Evolutionary conservation across 2,797 vertebrate genomes (phyloP), one percentile per base, ranked within the genome.

Genomic region (Tokudaia muenninki): DNA sequence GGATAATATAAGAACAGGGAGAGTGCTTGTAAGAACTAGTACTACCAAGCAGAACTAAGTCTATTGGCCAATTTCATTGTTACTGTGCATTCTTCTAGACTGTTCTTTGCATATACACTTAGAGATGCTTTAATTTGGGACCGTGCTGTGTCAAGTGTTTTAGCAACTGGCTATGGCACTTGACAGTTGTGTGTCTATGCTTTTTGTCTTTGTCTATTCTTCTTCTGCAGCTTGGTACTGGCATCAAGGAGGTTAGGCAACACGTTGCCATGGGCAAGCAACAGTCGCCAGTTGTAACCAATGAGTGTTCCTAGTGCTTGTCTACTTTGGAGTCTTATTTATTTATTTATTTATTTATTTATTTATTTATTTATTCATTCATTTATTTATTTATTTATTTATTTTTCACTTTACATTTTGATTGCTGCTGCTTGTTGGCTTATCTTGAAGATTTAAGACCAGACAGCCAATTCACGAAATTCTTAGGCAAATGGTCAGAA

Each of bases 71-170:
- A 59, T 89, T 91, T 92, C 57, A 34, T 52, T 52, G 31, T 50
- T 90, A 29, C 8, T 4, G 21, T 26, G 1, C 19, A 1, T 67
- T 87, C 37, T 82, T 87, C 34, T 80, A 94, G 55, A 37, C 34
- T 94, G 87, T 89, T 77, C 57, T 84, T 91, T 86, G 70, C 79
- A n/a, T 3, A 21, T 80, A 52, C 72, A 52, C 50, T 95, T 78
- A 61, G 17, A 26, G 9, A 65, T n/a, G 26, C 57, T 81, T 90
- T 81, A 83, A 88, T 34, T 67, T 57, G 2, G 31, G 13, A 87
- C 72, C 52, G 75, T 82, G 52, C 6, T 72, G 31, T 84, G 24
- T n/a, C 41, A 89, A 92, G 52, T 55, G 13, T 50, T 59, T 84
- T n/a, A 86, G 29, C 24, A 78, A 47, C 34, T 83, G 81, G 59